These are phyloP conservation scores for Gymnothorax javanicus DNA, from an alignment of 2,797 vertebrate genomes.

Conservation along the genomic window DNA sequence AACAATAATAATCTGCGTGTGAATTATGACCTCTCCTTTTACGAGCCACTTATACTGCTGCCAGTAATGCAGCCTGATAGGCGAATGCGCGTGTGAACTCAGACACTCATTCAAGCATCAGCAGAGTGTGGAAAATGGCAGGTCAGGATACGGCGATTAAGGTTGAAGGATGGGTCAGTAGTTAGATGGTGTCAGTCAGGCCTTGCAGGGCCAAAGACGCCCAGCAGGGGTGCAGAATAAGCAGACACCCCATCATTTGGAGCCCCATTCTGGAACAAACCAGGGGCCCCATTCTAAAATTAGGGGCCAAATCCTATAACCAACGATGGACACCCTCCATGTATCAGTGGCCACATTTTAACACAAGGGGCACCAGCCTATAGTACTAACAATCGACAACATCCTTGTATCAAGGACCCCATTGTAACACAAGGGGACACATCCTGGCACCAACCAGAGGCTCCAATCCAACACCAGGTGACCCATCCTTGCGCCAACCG, in stretches of 20 bases:
- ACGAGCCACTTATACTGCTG: not conserved
- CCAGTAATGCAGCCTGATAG: not conserved
- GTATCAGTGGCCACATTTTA: constrained; percentile 22
- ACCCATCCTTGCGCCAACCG: not conserved
- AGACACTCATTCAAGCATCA: no score
- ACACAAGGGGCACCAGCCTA: not conserved
- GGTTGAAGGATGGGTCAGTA: not conserved
- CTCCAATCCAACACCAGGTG: not conserved
- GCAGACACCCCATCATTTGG: not conserved
- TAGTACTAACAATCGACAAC: no score
- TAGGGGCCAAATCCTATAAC: not conserved
- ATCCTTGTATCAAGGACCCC: no score
- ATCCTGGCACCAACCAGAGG: no score
- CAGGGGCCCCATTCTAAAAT: not conserved
- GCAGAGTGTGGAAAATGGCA: not conserved
- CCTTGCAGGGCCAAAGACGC: no score
- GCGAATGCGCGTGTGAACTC: not conserved
- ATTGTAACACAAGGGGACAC: not conserved
- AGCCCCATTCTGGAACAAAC: not conserved
- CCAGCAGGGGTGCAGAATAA: not conserved
- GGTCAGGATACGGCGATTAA: not conserved
- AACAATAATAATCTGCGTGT: not conserved
- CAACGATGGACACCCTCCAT: no score
- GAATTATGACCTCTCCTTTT: not conserved
- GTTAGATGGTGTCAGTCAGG: not conserved